These are phyloP conservation scores for Triplophysa bombifrons DNA, from an alignment of 2,797 vertebrate species.

Conservation along the genomic window DNA sequence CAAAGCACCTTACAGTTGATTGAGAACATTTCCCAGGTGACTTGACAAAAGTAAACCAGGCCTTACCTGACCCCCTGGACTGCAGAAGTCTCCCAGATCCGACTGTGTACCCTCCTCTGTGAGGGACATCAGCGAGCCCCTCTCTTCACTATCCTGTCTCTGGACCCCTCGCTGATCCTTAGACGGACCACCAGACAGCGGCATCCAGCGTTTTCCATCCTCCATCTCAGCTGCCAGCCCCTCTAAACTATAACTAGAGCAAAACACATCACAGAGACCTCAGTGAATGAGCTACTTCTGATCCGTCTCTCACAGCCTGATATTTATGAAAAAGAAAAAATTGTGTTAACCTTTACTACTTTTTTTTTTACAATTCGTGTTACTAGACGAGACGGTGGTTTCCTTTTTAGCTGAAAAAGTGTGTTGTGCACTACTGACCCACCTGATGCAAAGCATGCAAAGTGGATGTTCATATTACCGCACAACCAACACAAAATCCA, in stretches of 20 bases:
- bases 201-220: constrained; percentile 71
- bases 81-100: constrained; percentile 74
- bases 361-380: not conserved
- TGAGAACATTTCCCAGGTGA: not conserved
- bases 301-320: no score
- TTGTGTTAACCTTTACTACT: not conserved
- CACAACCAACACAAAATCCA: not conserved
- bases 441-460: constrained; percentile 40
- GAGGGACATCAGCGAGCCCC: constrained; percentile 86
- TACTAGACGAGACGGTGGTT: not conserved
- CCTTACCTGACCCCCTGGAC: constrained; percentile 79
- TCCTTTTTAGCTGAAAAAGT: not conserved
- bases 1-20: not conserved
- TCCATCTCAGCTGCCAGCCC: constrained; percentile 81
- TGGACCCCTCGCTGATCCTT: constrained; percentile 70
- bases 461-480: not conserved
- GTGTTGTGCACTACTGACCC: not conserved
- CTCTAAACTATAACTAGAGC: constrained; percentile 92
- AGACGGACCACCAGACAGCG: constrained; percentile 68
- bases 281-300: no score
- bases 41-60: not conserved
- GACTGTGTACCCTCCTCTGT: constrained; percentile 84
- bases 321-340: no score
- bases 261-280: constrained; percentile 18
- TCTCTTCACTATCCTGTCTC: constrained; percentile 75